Percentiles rank a stretch among this genome's conserved stretches.
Evolutionary conservation across 2,113 vertebrate genomes (phyloP).

Genomic region (Xenopus laevis): DNA sequence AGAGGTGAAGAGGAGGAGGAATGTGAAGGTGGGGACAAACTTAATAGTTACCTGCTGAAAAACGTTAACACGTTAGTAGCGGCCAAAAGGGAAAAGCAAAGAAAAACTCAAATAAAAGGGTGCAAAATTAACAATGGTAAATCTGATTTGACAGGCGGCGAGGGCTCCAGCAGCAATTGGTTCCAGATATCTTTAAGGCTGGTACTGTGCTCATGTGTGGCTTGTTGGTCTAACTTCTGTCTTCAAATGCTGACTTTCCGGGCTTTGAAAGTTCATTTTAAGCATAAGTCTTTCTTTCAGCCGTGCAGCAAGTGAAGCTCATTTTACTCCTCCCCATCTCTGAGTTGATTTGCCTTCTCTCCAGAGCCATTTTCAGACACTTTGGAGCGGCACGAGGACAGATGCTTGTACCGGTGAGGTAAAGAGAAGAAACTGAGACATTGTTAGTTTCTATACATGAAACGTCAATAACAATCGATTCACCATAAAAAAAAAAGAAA

Average conservation of each 20-base stretch:
- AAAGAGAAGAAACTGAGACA: slow-evolving; percentile 68
- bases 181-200: not conserved
- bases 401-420: slow-evolving; percentile 45
- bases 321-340: slow-evolving; percentile 21
- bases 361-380: slow-evolving; percentile 17
- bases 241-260: slow-evolving; percentile 1
- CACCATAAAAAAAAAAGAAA: slow-evolving; percentile 47
- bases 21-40: not conserved
- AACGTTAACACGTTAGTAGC: not conserved
- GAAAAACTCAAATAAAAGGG: slow-evolving; percentile 50
- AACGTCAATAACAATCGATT: slow-evolving; percentile 11
- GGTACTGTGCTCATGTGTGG: slow-evolving; percentile 2
- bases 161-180: not conserved
- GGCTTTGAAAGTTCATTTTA: slow-evolving; percentile 25
- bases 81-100: slow-evolving; percentile 54
- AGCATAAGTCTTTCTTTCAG: slow-evolving; percentile 6
- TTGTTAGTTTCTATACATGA: slow-evolving; percentile 57
- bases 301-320: not conserved
- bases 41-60: slow-evolving; percentile 36
- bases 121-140: slow-evolving; percentile 29
- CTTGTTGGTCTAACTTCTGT: not conserved
- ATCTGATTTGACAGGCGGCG: slow-evolving; percentile 3
- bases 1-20: not conserved
- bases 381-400: slow-evolving; percentile 25
- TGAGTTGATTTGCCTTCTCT: slow-evolving; percentile 27